phyloP scores from a whole-genome alignment of 2,113 vertebrate genomes.

The Osmerus mordax region DNA sequence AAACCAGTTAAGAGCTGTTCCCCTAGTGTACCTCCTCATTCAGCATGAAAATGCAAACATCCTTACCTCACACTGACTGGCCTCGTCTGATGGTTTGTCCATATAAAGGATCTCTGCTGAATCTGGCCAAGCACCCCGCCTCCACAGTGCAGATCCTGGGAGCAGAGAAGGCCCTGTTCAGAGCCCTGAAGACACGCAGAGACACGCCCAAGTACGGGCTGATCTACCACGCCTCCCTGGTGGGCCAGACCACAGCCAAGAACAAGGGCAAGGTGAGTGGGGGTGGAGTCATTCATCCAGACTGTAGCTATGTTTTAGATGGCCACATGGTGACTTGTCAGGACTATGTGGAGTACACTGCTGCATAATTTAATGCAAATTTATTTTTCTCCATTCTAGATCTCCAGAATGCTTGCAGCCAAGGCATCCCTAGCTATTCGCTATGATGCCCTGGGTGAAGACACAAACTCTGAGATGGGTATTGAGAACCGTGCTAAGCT shows the following conservation, averaged over 20 bases:
- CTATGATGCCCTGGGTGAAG: slow-evolving; percentile 93
- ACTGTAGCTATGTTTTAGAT: too few relatives aligned
- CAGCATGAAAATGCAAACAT: not conserved
- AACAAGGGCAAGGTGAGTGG: slow-evolving; percentile 93
- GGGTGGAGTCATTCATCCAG: not conserved
- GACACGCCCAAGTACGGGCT: slow-evolving; percentile 98
- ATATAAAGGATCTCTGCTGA: slow-evolving; percentile 86
- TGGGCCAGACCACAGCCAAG: slow-evolving; percentile 91
- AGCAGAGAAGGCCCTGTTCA: slow-evolving; percentile 95
- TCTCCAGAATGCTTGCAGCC: slow-evolving; percentile 95
- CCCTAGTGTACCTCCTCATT: not conserved
- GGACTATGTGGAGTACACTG: too few relatives aligned
- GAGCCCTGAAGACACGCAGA: slow-evolving; percentile 90
- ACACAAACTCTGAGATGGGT: slow-evolving; percentile 90
- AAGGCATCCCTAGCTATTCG: slow-evolving; percentile 90
- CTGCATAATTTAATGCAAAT: not conserved
- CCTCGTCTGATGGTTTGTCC: not conserved
- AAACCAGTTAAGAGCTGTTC: too few relatives aligned
- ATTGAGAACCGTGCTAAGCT: slow-evolving; percentile 91
- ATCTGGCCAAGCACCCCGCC: slow-evolving; percentile 96
- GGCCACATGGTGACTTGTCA: too few relatives aligned
- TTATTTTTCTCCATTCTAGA: slow-evolving; percentile 54
- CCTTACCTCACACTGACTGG: not conserved
- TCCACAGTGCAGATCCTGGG: slow-evolving; percentile 97
- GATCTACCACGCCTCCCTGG: slow-evolving; percentile 95